These are phyloP conservation scores for Furcula furcula DNA, from an alignment of 2,888 invertebrate genomes.

Conservation along the genomic window DNA sequence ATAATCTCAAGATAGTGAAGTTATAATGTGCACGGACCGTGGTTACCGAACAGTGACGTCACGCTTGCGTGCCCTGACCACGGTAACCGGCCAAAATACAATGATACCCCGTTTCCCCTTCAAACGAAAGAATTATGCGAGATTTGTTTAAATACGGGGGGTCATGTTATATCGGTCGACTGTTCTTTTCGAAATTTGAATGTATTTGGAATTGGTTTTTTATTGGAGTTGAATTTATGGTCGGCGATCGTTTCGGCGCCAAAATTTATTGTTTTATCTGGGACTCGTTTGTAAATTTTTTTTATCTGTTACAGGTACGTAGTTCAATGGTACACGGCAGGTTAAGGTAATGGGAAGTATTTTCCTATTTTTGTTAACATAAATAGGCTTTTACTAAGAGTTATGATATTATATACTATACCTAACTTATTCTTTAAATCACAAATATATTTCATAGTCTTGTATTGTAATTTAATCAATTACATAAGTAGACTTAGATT, in stretches of 20 bases:
- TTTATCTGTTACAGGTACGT: constrained; percentile 28
- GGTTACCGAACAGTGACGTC: constrained; percentile 75
- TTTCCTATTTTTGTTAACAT: too few relatives aligned
- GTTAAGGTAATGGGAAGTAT: too few relatives aligned
- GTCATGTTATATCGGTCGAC: constrained; percentile 33
- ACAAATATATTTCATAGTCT: too few relatives aligned
- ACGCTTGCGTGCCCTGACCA: constrained; percentile 57
- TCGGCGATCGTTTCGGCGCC: constrained; percentile 61
- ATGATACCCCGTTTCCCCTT: constrained; percentile 37
- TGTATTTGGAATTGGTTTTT: constrained; percentile 77
- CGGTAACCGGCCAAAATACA: constrained; percentile 31
- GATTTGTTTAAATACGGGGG: constrained; percentile 19
- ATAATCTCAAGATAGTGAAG: constrained; percentile 50
- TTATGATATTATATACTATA: too few relatives aligned
- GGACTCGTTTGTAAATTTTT: constrained; percentile 39
- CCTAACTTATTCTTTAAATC: too few relatives aligned
- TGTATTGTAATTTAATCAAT: too few relatives aligned
- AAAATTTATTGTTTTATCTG: constrained; percentile 51
- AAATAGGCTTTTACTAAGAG: too few relatives aligned
- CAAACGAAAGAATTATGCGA: constrained; percentile 24
- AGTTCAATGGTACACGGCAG: too few relatives aligned
- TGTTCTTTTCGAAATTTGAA: constrained; percentile 67
- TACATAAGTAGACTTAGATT: too few relatives aligned
- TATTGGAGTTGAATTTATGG: constrained; percentile 76
- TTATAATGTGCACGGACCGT: constrained; percentile 61